These are phyloP conservation scores for Poecile atricapillus DNA, from an alignment of 2,113 vertebrate genomes.

Conservation along the genomic window DNA sequence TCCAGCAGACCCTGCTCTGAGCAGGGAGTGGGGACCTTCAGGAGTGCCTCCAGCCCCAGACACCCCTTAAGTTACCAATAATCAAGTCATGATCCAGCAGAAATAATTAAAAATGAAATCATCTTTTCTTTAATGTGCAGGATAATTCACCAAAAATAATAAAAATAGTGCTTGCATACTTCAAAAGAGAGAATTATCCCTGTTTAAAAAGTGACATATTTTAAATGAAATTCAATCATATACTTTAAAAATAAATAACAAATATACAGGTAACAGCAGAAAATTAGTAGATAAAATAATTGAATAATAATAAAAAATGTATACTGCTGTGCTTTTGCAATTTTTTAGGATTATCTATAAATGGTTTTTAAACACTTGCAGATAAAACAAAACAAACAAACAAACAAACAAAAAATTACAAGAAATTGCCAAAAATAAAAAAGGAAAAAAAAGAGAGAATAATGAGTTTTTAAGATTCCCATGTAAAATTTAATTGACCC, in stretches of 20 bases:
- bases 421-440: too few relatives aligned
- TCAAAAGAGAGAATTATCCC: neutral
- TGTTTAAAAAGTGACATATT: neutral
- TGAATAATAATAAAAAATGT: neutral
- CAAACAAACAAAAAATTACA: too few relatives aligned
- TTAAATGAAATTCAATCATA: neutral
- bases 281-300: neutral
- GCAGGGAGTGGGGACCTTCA: too few relatives aligned
- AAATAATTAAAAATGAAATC: too few relatives aligned
- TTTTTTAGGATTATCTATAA: neutral
- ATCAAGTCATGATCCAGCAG: too few relatives aligned
- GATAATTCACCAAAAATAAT: neutral
- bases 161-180: neutral
- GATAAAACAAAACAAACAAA: neutral
- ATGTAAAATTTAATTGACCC: neutral
- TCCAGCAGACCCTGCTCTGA: neutral
- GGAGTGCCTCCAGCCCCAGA: too few relatives aligned
- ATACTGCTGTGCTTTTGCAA: neutral
- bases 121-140: neutral
- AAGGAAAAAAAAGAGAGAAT: rapidly evolving
- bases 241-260: neutral
- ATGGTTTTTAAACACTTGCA: neutral
- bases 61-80: too few relatives aligned
- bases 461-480: neutral
- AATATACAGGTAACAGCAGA: neutral